Conservation (phyloP, 64 coral and sea anemone species). For the Trachythela sp. region DNA sequence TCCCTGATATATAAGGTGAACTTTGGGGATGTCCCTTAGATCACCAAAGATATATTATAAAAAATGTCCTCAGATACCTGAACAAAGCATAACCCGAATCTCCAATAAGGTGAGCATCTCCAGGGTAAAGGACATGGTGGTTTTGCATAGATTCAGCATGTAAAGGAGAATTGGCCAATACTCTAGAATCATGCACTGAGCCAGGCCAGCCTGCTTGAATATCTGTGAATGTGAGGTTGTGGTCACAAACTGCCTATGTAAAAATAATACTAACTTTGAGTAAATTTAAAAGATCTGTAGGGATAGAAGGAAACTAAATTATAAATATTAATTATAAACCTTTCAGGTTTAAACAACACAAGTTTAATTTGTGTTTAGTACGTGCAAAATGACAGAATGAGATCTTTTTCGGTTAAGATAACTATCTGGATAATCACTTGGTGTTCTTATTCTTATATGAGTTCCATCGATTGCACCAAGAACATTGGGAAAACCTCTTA, state of each 20-base stretch:
- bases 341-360: background rate
- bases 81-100: background rate
- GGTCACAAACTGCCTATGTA: background rate
- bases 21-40: background rate
- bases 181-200: background rate
- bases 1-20: too few species aligned
- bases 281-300: too few species aligned
- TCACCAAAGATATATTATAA: background rate
- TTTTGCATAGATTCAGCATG: background rate
- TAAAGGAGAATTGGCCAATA: background rate
- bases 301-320: too few species aligned
- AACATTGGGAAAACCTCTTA: constrained; percentile 7
- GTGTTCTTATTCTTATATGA: constrained; percentile 44
- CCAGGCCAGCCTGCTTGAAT: background rate
- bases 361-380: background rate
- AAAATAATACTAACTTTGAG: background rate
- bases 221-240: background rate
- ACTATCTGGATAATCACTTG: background rate
- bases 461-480: constrained; percentile 37
- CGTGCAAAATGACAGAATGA: background rate
- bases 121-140: background rate
- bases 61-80: background rate
- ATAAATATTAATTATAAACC: background rate
- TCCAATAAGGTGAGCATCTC: background rate
- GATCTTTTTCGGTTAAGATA: constrained; percentile 37